Evolutionary conservation across 2,797 vertebrate species (phyloP).

Genomic region (Etheostoma perlongum): DNA sequence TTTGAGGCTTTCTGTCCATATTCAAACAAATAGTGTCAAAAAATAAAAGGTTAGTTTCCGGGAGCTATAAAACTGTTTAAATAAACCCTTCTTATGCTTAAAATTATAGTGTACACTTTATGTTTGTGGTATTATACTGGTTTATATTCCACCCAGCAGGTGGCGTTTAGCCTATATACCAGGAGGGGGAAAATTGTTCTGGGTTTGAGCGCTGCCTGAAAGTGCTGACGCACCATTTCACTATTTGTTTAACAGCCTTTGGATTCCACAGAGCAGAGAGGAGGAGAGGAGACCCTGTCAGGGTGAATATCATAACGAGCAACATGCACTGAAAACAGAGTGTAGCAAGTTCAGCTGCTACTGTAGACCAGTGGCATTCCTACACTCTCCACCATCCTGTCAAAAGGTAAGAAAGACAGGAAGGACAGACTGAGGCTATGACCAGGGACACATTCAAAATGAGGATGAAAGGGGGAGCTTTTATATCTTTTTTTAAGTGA

Average conservation of each 20-base stretch:
- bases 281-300: constrained; percentile 67
- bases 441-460: constrained; percentile 3
- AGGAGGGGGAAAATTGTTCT: constrained; percentile 41
- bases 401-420: constrained; percentile 28
- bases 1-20: neutral
- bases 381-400: constrained; percentile 34
- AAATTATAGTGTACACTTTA: constrained; percentile 23
- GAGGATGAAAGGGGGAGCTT: neutral
- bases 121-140: constrained; percentile 44
- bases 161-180: constrained; percentile 62
- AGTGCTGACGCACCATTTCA: constrained; percentile 83
- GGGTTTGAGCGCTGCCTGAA: constrained; percentile 71
- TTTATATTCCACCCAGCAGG: constrained; percentile 76
- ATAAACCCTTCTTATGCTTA: constrained; percentile 4
- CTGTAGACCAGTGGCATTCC: constrained; percentile 30
- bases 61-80: constrained; percentile 9
- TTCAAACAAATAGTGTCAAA: neutral
- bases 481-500: neutral
- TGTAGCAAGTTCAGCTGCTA: constrained; percentile 51
- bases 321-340: constrained; percentile 43
- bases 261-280: constrained; percentile 81
- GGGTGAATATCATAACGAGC: constrained; percentile 56
- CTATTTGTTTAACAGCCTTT: constrained; percentile 83
- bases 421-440: neutral
- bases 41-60: neutral